Evolutionary conservation across 37 sponge, comb jelly and placozoan species (phyloP).

Genomic region (Geodia barretti): DNA sequence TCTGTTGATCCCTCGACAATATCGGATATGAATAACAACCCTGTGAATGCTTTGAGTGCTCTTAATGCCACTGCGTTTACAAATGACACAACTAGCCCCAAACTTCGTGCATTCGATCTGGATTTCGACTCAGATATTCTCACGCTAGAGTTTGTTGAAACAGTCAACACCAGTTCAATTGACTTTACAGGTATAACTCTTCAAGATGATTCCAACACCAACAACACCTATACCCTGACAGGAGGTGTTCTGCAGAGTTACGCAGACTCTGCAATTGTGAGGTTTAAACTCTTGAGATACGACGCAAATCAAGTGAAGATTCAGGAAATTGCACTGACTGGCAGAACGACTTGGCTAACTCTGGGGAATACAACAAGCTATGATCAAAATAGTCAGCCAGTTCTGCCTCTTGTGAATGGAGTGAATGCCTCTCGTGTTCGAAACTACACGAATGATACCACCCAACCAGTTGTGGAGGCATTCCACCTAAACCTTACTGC

Average conservation of each 20-base stretch:
- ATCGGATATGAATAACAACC: conserved; percentile 78
- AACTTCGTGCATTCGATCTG: conserved; percentile 58
- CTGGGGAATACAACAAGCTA: conserved; percentile 39
- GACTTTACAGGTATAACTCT: conserved; percentile 73
- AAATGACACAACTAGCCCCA: conserved; percentile 80
- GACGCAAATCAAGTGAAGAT: conserved; percentile 78
- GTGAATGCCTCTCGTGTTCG: conserved; percentile 47
- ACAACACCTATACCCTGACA: conserved; percentile 69
- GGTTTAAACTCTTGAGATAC: conserved; percentile 32
- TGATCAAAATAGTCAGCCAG: conserved; percentile 68
- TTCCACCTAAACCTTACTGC: conserved; percentile 64
- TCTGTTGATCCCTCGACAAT: conserved; percentile 38
- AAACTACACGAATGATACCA: conserved; percentile 51
- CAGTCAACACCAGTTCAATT: conserved; percentile 70
- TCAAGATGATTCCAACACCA: conserved; percentile 70
- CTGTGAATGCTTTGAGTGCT: conserved; percentile 52
- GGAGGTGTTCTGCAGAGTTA: conserved; percentile 55
- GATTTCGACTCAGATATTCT: conserved; percentile 73
- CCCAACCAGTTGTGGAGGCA: conserved; percentile 39
- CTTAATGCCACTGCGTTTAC: conserved; percentile 43
- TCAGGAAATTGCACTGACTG: conserved; percentile 50
- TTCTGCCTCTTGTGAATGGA: conserved; percentile 56
- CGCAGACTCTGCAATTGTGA: conserved; percentile 53
- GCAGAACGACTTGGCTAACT: conserved; percentile 62
- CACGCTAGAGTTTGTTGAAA: conserved; percentile 83